Base-by-base conservation (phyloP, 2,797 vertebrate species). In the Otolemur crassicaudatus region DNA sequence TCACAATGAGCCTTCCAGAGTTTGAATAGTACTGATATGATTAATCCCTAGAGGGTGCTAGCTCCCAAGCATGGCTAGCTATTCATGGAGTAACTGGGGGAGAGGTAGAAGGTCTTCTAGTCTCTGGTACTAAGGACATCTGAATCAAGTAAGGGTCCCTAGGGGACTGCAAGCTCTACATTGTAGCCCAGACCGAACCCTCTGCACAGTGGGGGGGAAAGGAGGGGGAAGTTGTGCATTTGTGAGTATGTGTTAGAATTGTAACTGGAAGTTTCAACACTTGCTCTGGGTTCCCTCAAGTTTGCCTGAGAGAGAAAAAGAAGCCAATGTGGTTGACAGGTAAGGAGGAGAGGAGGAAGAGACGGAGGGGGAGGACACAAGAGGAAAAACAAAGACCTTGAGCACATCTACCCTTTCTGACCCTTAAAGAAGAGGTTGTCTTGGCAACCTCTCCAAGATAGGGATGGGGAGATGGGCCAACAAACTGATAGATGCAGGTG, bases 1-100 rank as follows among this genome's bases (percentile, higher is more conserved):
- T 97, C 88, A 94, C 56, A 72, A 61, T 63, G 77, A 90, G 77
- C 77, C 90, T 93, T 96, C 56, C 90, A 96, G 94, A 94, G 84
- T 73, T 96, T 87, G 80, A 96, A 92, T 25, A 27, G 69, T 83
- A 80, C 49, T 91, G 61, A 93, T 87, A 49, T 23, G 58, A 75
- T 94, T 90, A 94, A 16, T 87, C 85, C 92, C 77, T 22, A 73
- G 65, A 73, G 72, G 29, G 43, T 25, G 77, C 92, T 90, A 91
- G 53, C 63, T 95, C 79, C 22, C 65, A 27, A 88, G 87, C 63
- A 90, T 53, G 49, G 40, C 80, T 94, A 85, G 31, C 81, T 97
- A 84, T 85, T n/a, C 27, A 40, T 67, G 56, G 60, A 40, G 87
- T 89, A 94, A 87, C 60, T 53, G n/a, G 61, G 65, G 17, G 34